Conservation (phyloP, 1,140 invertebrate genomes). For the Chionoecetes opilio region DNA sequence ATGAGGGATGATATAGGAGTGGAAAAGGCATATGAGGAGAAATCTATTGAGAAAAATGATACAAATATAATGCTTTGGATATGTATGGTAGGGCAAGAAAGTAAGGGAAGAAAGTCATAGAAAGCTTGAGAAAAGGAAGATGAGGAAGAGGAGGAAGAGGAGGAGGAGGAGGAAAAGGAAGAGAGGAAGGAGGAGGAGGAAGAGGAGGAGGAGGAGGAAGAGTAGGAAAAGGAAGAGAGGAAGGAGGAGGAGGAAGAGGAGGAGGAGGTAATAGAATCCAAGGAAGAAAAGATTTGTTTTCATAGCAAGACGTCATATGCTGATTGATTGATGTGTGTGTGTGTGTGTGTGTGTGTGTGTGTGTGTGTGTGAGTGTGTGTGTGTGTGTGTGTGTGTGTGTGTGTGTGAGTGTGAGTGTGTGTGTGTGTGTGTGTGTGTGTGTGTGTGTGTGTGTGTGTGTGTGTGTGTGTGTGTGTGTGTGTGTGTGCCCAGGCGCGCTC, state of each 20-base stretch:
- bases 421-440: background rate
- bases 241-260: background rate
- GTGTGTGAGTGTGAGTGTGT: background rate
- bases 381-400: background rate
- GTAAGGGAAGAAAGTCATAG: background rate
- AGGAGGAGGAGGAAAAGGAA: background rate
- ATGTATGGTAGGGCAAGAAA: background rate
- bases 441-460: constrained; percentile 30
- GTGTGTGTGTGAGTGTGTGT: background rate
- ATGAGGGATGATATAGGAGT: background rate
- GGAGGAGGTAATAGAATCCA: background rate
- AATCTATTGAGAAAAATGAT: background rate
- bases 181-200: background rate
- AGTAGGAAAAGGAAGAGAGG: background rate
- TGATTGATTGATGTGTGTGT: constrained; percentile 1
- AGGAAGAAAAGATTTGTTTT: constrained; percentile 20
- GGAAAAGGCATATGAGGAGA: background rate
- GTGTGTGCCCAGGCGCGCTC: background rate
- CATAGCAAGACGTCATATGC: constrained; percentile 11
- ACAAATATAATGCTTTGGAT: background rate
- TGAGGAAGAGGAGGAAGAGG: too few species aligned
- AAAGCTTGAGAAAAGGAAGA: background rate
- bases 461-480: constrained; percentile 42
- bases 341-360: constrained; percentile 21
- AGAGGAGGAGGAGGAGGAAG: background rate